Evolutionary conservation across 2,113 vertebrate species (phyloP).

Genomic region (Gobio gobio): DNA sequence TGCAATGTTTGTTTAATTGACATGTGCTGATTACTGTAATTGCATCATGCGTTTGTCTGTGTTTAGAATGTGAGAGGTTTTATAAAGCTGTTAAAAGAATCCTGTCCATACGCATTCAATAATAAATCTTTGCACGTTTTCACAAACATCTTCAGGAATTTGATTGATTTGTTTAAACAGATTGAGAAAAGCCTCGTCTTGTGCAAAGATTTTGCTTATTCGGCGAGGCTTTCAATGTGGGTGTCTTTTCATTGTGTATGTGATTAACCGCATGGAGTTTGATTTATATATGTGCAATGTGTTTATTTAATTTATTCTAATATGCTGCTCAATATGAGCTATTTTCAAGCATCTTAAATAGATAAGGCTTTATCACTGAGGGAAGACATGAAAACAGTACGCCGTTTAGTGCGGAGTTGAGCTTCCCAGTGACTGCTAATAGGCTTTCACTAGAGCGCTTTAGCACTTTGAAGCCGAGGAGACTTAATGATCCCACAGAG

Average conservation of each 20-base stretch:
- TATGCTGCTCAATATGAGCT: constrained; percentile 68
- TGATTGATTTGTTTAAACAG: constrained; percentile 41
- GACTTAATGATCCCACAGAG: constrained; percentile 71
- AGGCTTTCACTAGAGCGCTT: constrained; percentile 73
- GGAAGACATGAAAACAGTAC: constrained; percentile 68
- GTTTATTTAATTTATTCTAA: constrained; percentile 58
- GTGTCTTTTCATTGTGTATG: constrained; percentile 46
- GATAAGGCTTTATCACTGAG: constrained; percentile 54
- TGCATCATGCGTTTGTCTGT: not conserved
- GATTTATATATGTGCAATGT: constrained; percentile 55
- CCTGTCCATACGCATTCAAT: constrained; percentile 8
- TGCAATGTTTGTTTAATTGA: constrained; percentile 4
- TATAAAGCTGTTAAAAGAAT: not conserved
- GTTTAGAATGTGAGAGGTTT: not conserved
- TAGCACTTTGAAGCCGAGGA: constrained; percentile 68
- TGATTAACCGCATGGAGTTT: constrained; percentile 52
- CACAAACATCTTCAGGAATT: constrained; percentile 21
- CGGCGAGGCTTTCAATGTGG: constrained; percentile 45
- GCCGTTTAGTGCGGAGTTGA: constrained; percentile 72
- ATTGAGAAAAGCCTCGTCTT: constrained; percentile 33
- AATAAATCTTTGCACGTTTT: constrained; percentile 23
- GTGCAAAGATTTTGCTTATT: constrained; percentile 34
- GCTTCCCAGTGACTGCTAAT: constrained; percentile 75
- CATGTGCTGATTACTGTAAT: constrained; percentile 14
- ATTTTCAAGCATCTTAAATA: constrained; percentile 66